These are phyloP conservation scores for Arbacia lixula DNA, from an alignment of 53 echinoderm and acorn worm genomes.

Conservation along the genomic window DNA sequence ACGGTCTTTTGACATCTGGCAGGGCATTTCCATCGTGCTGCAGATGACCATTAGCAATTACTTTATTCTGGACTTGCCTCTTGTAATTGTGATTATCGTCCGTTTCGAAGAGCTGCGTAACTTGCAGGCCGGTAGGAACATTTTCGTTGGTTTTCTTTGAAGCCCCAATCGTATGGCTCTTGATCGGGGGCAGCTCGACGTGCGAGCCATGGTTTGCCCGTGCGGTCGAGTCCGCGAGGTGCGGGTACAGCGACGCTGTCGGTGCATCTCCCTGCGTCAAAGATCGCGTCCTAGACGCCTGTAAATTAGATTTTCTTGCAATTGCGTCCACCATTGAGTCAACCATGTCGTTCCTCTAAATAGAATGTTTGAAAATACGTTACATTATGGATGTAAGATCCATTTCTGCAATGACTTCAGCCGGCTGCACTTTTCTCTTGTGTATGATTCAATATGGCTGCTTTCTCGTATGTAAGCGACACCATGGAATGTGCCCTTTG, in stretches of 20 bases:
- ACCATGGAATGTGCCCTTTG: conserved; percentile 91
- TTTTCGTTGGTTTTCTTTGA: conserved; percentile 86
- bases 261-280: conserved; percentile 86
- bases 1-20: conserved; percentile 82
- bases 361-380: conserved; percentile 25
- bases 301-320: conserved; percentile 95
- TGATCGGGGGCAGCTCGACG: conserved; percentile 97
- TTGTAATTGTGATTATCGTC: conserved; percentile 99
- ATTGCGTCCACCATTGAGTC: conserved; percentile 97
- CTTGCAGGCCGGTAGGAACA: conserved; percentile 85
- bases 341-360: conserved; percentile 67
- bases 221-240: conserved; percentile 75
- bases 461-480: conserved; percentile 49
- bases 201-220: conserved; percentile 86
- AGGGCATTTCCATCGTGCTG: conserved; percentile 58
- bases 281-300: conserved; percentile 93
- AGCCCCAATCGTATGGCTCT: conserved; percentile 86
- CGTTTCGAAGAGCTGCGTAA: conserved; percentile 95
- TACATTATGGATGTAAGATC: conserved; percentile 29
- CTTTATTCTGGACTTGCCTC: conserved; percentile 67
- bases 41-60: conserved; percentile 75
- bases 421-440: conserved; percentile 1
- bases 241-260: conserved; percentile 69
- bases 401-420: conserved; percentile 5
- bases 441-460: conserved; percentile 71